Evolutionary conservation across 1,140 invertebrate species (phyloP).

Genomic region (Aphelenchoides fujianensis): DNA sequence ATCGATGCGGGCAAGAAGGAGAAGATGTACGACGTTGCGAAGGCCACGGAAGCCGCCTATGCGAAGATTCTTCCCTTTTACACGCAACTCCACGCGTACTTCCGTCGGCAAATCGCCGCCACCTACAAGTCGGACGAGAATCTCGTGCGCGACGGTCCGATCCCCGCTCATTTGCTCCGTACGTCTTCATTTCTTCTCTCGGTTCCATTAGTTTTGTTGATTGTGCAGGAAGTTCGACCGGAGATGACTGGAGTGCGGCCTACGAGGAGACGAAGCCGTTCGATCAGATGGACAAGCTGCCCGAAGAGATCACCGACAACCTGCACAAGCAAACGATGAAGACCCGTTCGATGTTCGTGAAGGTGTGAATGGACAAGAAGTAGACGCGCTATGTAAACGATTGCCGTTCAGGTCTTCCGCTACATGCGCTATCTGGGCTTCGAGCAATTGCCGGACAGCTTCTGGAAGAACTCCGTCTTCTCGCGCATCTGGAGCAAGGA

Average conservation of each 20-base stretch:
- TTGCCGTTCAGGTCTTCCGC: conserved; percentile 41
- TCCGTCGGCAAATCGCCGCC: conserved; percentile 39
- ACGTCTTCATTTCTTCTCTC: conserved; percentile 24
- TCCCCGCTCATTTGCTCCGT: conserved; percentile 71
- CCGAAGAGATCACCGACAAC: conserved; percentile 34
- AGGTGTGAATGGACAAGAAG: conserved; percentile 29
- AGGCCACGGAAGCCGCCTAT: conserved; percentile 34
- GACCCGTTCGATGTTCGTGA: conserved; percentile 39
- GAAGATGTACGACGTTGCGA: conserved; percentile 25
- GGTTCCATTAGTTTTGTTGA: conserved; percentile 18
- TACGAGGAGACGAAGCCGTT: conserved; percentile 51
- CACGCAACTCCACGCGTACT: conserved; percentile 45
- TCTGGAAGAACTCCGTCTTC: conserved; percentile 50
- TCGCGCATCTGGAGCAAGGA: conserved; percentile 50
- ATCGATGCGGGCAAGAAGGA: conserved; percentile 10
- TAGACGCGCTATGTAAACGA: conserved; percentile 11
- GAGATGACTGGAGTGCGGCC: conserved; percentile 36
- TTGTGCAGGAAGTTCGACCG: conserved; percentile 34
- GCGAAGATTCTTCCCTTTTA: conserved; percentile 42
- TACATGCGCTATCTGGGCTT: conserved; percentile 51
- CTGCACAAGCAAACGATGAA: conserved; percentile 48
- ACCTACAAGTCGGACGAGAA: conserved; percentile 28
- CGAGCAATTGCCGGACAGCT: conserved; percentile 38
- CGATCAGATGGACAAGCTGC: conserved; percentile 38
- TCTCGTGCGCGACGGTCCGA: conserved; percentile 64